A percentile compares a stretch with the other conserved stretches of the same genome.
Evolutionary conservation across 2,113 vertebrate species (phyloP).

Genomic region (Amazona guildingii): DNA sequence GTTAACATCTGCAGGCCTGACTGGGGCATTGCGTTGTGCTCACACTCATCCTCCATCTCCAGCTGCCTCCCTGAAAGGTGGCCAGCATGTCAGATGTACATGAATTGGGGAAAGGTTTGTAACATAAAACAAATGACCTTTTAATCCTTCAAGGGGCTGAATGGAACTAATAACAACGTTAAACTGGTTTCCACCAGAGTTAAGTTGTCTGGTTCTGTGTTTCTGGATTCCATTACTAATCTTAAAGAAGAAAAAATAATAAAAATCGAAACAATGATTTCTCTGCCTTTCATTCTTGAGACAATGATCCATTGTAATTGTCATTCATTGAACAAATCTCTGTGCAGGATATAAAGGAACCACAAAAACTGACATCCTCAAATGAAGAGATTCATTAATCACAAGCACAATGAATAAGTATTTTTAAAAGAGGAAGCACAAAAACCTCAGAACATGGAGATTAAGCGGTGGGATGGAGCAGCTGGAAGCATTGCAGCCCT

Average conservation of each 20-base stretch:
- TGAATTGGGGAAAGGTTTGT: not conserved
- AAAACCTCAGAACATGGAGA: not conserved
- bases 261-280: not conserved
- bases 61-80: not conserved
- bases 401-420: slow-evolving; percentile 32
- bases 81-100: rapidly evolving
- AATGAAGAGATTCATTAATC: slow-evolving; percentile 45
- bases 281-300: slow-evolving; percentile 29
- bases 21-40: not conserved
- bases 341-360: slow-evolving; percentile 26
- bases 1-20: not conserved
- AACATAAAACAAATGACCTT: not conserved
- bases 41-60: not conserved
- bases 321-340: slow-evolving; percentile 19
- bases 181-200: slow-evolving; percentile 2
- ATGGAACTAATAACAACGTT: not conserved
- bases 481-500: not conserved
- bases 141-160: not conserved
- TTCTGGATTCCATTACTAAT: slow-evolving; percentile 37
- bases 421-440: slow-evolving; percentile 36
- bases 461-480: not conserved
- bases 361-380: not conserved
- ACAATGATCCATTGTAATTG: slow-evolving; percentile 37
- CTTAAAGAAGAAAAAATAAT: not conserved
- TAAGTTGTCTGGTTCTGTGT: not conserved